A percentile compares a stretch with the other conserved stretches of the same genome.
Conservation (phyloP, 2,113 vertebrate genomes). For the Bujurquina vittata region DNA sequence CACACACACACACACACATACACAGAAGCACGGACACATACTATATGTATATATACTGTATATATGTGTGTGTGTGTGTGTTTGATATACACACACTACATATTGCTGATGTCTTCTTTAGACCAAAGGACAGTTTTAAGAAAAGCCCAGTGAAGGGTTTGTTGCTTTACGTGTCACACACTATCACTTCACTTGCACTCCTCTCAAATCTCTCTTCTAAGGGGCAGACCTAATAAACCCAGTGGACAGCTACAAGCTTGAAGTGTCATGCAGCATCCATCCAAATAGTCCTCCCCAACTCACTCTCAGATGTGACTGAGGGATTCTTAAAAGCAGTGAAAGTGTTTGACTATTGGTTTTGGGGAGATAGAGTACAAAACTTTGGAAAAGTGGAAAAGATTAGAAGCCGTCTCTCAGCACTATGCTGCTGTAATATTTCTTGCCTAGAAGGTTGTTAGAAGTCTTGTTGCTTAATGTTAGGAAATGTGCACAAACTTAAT, state of each 20-base stretch:
- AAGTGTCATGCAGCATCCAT: slow-evolving; percentile 51
- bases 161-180: slow-evolving; percentile 48
- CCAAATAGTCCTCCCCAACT: slow-evolving; percentile 22
- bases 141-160: slow-evolving; percentile 43
- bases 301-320: slow-evolving; percentile 41
- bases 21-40: neutral
- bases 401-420: slow-evolving; percentile 35
- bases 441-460: slow-evolving; percentile 19
- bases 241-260: slow-evolving; percentile 58
- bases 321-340: slow-evolving; percentile 45
- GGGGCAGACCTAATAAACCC: slow-evolving; percentile 56
- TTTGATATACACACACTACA: neutral
- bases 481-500: slow-evolving; percentile 22
- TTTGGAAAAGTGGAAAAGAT: slow-evolving; percentile 34
- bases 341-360: no score
- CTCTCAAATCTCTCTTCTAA: slow-evolving; percentile 49
- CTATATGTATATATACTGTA: neutral
- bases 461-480: slow-evolving; percentile 29
- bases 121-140: slow-evolving; percentile 31
- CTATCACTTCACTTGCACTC: slow-evolving; percentile 42
- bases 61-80: no score
- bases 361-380: no score
- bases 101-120: slow-evolving; percentile 35
- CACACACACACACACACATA: neutral
- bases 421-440: slow-evolving; percentile 27